Evolutionary conservation across 2,888 invertebrate species (phyloP).

Genomic region (Hyles lineata): DNA sequence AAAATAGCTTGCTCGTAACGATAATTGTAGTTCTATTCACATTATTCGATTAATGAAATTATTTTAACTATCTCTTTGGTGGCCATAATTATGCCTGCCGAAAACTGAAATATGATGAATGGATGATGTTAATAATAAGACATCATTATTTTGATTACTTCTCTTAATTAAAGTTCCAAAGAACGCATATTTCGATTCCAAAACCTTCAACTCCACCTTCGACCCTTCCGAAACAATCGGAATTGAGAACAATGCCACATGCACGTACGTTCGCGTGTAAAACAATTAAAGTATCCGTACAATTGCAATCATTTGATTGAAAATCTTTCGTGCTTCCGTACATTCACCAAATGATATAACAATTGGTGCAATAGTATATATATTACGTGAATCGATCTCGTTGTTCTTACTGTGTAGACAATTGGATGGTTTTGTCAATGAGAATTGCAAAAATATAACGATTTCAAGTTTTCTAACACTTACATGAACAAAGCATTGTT

Average conservation of each 20-base stretch:
- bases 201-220: slow-evolving; percentile 5
- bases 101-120: too few species aligned
- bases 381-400: slow-evolving; percentile 20
- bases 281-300: slow-evolving; percentile 36
- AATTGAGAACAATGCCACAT: slow-evolving; percentile 45
- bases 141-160: too few species aligned
- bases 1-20: too few species aligned
- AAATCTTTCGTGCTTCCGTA: slow-evolving; percentile 45
- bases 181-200: neutral
- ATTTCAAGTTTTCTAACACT: neutral
- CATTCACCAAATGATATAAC: slow-evolving; percentile 39
- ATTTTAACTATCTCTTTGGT: too few species aligned
- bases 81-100: too few species aligned
- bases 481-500: neutral
- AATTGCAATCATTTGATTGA: slow-evolving; percentile 40
- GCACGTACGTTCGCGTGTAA: slow-evolving; percentile 28
- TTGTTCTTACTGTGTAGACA: slow-evolving; percentile 25
- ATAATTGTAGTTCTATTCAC: too few species aligned
- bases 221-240: slow-evolving; percentile 21
- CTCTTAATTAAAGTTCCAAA: neutral
- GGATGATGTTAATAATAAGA: too few species aligned
- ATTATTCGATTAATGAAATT: too few species aligned
- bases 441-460: neutral
- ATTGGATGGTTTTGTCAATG: slow-evolving; percentile 14
- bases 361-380: slow-evolving; percentile 16